Evolutionary conservation across 2,797 vertebrate species (phyloP).

Genomic region (Rhinogobio ventralis): DNA sequence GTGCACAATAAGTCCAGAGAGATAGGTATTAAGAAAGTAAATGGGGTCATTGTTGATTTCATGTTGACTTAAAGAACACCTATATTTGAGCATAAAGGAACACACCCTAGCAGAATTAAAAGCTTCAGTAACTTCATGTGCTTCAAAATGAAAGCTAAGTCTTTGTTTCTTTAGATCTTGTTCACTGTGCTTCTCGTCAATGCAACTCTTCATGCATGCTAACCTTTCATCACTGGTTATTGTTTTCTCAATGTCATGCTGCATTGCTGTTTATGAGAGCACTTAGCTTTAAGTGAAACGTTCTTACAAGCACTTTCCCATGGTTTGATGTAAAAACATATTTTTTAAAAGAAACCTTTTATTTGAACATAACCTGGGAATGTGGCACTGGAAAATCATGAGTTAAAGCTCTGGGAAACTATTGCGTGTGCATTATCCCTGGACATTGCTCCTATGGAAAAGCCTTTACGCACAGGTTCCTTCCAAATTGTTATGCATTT

Average conservation of each 20-base stretch:
- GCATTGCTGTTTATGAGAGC: slow-evolving; percentile 1
- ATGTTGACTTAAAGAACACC: slow-evolving; percentile 26
- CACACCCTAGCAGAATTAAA: slow-evolving; percentile 9
- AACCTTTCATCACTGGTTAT: slow-evolving; percentile 12
- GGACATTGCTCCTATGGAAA: slow-evolving; percentile 39
- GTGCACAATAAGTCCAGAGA: slow-evolving; percentile 18
- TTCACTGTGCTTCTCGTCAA: neutral
- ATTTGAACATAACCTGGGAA: slow-evolving; percentile 11
- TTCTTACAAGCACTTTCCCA: neutral
- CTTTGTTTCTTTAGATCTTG: slow-evolving; percentile 18
- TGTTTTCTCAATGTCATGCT: neutral
- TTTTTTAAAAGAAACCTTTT: slow-evolving; percentile 9
- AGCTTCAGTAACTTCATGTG: neutral
- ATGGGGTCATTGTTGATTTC: slow-evolving; percentile 17
- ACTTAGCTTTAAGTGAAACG: neutral
- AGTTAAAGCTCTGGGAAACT: slow-evolving; percentile 26
- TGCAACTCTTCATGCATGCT: neutral
- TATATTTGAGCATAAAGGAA: neutral
- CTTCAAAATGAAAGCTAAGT: neutral
- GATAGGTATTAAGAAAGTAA: neutral
- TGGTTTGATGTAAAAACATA: slow-evolving; percentile 15
- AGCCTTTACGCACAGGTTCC: slow-evolving; percentile 30
- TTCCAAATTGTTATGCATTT: slow-evolving; percentile 49
- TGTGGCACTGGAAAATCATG: slow-evolving; percentile 36
- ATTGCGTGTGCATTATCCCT: slow-evolving; percentile 3